Evolutionary conservation across 2,888 invertebrate species (phyloP).

Genomic region (Cetonia aurata): DNA sequence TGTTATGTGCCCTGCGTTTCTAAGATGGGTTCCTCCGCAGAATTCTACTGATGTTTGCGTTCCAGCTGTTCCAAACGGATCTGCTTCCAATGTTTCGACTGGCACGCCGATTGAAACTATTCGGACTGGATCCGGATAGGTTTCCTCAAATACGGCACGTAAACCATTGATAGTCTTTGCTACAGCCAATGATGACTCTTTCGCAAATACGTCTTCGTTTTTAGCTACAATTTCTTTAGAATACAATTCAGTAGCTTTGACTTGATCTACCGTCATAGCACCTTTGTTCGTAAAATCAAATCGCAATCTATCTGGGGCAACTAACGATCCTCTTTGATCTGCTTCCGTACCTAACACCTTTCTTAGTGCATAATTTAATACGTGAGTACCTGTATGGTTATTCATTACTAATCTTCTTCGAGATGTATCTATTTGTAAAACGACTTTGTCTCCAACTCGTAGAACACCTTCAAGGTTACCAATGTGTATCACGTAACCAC

Average conservation of each 20-base stretch:
- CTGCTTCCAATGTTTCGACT: conserved; percentile 87
- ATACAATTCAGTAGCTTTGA: conserved; percentile 86
- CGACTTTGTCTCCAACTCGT: conserved; percentile 86
- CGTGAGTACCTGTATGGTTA: conserved; percentile 98
- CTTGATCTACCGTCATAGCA: conserved; percentile 90
- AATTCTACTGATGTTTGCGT: conserved; percentile 95
- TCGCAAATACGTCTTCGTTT: conserved; percentile 80
- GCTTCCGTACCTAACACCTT: conserved; percentile 91
- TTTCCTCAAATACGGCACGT: conserved; percentile 98
- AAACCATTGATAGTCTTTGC: conserved; percentile 94
- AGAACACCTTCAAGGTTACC: conserved; percentile 90
- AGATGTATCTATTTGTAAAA: conserved; percentile 84
- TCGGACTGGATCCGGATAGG: conserved; percentile 96
- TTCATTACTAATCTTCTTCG: conserved; percentile 96
- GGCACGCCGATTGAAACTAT: conserved; percentile 94
- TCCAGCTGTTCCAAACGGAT: conserved; percentile 86
- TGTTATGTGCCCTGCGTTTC: conserved; percentile 92
- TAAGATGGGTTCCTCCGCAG: conserved; percentile 96
- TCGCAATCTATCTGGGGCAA: conserved; percentile 95
- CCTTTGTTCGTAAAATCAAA: conserved; percentile 98
- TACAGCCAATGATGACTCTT: conserved; percentile 83
- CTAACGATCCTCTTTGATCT: conserved; percentile 96
- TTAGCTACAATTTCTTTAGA: conserved; percentile 75
- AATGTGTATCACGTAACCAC: conserved; percentile 95
- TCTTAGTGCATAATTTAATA: conserved; percentile 93